Evolutionary conservation across 2,113 vertebrate species (phyloP).

Genomic region (Petrocephalus microphthalmus): DNA sequence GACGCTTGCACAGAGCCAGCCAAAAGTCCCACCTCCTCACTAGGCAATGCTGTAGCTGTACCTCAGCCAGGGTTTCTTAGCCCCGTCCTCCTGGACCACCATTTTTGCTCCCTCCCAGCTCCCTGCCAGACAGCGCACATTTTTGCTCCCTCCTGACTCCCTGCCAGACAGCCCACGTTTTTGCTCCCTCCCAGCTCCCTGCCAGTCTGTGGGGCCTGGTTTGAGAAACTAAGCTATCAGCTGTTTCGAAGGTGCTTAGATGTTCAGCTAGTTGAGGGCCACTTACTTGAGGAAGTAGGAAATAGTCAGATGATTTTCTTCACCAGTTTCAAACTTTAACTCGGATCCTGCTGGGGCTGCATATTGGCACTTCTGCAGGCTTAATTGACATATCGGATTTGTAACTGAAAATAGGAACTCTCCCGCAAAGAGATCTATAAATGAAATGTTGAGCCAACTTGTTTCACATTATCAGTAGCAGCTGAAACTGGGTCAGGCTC

Average conservation of each 20-base stretch:
- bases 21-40: not conserved
- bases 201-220: not conserved
- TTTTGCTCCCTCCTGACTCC: too few species aligned
- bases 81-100: not conserved
- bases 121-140: too few species aligned
- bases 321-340: not conserved
- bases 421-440: constrained; percentile 1
- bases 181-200: too few species aligned
- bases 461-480: not conserved
- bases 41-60: not conserved
- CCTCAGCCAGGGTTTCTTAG: not conserved
- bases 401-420: not conserved
- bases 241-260: not conserved
- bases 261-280: not conserved
- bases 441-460: not conserved
- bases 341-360: not conserved
- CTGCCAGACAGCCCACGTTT: too few species aligned
- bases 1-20: not conserved
- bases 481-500: not conserved
- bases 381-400: not conserved
- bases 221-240: not conserved
- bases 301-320: not conserved
- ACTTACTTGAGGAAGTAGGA: not conserved
- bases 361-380: not conserved
- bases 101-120: not conserved